phyloP scores from a whole-genome alignment of 92 coral and sea anemone species.

The Chrysogorgia sp. region DNA sequence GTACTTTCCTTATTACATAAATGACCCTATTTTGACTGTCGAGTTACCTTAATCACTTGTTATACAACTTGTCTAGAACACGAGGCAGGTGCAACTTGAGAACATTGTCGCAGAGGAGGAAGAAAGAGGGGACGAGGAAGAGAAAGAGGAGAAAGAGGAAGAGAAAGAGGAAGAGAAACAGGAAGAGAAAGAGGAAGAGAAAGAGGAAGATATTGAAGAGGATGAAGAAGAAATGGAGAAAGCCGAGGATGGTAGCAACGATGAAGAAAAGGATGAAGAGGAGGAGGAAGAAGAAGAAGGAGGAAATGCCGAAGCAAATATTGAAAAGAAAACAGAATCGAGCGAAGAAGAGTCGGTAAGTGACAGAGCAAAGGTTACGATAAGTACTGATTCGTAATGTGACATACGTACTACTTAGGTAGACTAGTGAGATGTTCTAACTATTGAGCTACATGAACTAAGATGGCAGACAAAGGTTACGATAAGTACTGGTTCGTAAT shows the following conservation, averaged over 20 bases:
- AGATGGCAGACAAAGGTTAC: not conserved
- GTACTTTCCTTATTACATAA: too few species aligned
- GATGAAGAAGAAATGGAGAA: conserved; percentile 17
- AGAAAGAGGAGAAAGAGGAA: conserved; percentile 56
- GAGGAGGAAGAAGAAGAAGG: conserved; percentile 38
- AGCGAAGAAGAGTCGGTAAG: conserved; percentile 59
- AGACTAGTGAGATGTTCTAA: too few species aligned
- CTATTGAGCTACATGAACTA: too few species aligned
- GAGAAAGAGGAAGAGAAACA: conserved; percentile 60
- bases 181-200: conserved; percentile 56
- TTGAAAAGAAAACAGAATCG: conserved; percentile 62
- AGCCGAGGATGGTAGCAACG: too few species aligned
- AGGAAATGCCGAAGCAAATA: conserved; percentile 32
- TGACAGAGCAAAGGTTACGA: conserved; percentile 52
- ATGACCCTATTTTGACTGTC: too few species aligned
- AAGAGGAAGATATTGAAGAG: conserved; percentile 33
- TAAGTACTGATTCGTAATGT: too few species aligned
- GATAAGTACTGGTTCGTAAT: too few species aligned
- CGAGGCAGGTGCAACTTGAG: conserved; percentile 77
- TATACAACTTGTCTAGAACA: conserved; percentile 50
- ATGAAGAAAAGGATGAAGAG: too few species aligned
- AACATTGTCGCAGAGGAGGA: conserved; percentile 76
- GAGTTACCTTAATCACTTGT: not conserved
- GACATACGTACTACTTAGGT: too few species aligned
- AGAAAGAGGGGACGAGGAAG: conserved; percentile 74